Evolutionary conservation across 2,113 vertebrate species (phyloP).

Genomic region (Tauraco erythrolophus): DNA sequence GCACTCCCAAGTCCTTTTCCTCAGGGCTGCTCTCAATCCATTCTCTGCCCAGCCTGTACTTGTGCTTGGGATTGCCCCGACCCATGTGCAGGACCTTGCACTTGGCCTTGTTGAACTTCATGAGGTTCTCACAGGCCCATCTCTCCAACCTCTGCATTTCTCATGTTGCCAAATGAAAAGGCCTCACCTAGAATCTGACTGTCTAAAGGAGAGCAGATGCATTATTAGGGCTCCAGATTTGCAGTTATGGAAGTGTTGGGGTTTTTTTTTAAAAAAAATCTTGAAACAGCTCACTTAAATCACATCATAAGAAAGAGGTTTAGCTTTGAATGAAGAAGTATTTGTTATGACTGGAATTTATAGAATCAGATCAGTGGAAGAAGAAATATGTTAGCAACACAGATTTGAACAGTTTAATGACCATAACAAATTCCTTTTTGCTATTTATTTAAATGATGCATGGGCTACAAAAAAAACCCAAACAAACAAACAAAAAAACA

Average conservation of each 20-base stretch:
- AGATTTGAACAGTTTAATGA: not conserved
- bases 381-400: not conserved
- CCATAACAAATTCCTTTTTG: not conserved
- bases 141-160: not conserved
- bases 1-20: no score
- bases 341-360: not conserved
- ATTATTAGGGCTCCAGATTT: not conserved
- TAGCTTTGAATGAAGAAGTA: not conserved
- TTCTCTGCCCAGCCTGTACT: no score
- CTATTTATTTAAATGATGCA: not conserved
- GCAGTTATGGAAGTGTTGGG: not conserved
- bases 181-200: not conserved
- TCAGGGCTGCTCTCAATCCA: no score
- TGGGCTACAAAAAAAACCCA: not conserved
- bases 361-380: not conserved
- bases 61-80: no score
- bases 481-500: not conserved
- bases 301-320: not conserved
- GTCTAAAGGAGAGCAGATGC: not conserved
- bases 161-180: not conserved
- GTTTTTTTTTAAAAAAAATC: not conserved
- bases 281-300: not conserved
- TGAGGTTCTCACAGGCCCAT: no score
- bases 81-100: no score
- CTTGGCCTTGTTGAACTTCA: no score